These are phyloP conservation scores for Gastrophryne carolinensis DNA, from an alignment of 2,797 vertebrate species.

Conservation along the genomic window DNA sequence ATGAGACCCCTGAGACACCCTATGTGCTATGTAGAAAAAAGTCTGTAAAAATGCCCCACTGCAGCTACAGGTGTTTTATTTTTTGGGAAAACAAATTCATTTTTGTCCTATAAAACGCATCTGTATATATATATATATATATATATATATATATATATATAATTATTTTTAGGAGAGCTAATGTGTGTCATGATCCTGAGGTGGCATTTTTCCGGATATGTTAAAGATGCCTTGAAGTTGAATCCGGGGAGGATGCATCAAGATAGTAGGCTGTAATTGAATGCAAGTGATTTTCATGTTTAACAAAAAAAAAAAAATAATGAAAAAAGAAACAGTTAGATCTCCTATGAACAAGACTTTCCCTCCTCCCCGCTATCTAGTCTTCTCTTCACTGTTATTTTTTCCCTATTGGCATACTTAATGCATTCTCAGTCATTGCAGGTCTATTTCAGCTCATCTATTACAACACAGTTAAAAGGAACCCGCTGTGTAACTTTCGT, in stretches of 20 bases:
- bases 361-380: background rate
- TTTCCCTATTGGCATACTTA: conserved; percentile 29
- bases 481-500: conserved; percentile 55
- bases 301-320: conserved; percentile 49
- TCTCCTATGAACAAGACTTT: conserved; percentile 50
- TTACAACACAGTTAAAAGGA: conserved; percentile 54
- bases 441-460: conserved; percentile 45
- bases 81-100: too few relatives aligned
- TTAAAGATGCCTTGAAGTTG: conserved; percentile 57
- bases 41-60: too few relatives aligned
- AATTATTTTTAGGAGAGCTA: too few relatives aligned
- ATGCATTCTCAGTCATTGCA: conserved; percentile 46
- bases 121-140: too few relatives aligned
- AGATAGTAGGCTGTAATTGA: conserved; percentile 49
- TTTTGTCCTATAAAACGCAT: too few relatives aligned
- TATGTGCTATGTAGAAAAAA: too few relatives aligned
- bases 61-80: too few relatives aligned
- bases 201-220: conserved; percentile 40
- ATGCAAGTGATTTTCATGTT: conserved; percentile 52
- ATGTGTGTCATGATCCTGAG: conserved; percentile 51
- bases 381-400: conserved; percentile 7
- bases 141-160: too few relatives aligned
- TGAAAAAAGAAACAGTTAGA: conserved; percentile 42
- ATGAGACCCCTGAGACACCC: too few relatives aligned
- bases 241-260: conserved; percentile 52